Evolutionary conservation across 2,888 invertebrate species (phyloP).

Genomic region (Cheilosia impressa): DNA sequence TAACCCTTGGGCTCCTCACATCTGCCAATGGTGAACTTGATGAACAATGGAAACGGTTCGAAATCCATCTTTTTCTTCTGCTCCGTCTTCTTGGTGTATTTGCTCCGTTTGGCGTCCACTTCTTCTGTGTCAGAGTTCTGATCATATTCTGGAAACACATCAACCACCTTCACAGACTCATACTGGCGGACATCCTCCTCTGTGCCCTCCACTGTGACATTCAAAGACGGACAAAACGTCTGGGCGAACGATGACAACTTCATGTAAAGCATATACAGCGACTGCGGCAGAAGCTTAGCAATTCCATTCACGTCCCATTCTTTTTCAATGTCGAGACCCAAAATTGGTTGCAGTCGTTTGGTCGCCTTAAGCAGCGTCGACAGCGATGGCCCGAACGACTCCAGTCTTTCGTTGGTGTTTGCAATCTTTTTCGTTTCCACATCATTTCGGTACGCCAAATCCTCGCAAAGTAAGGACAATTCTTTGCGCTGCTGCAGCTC

Average conservation of each 20-base stretch:
- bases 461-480: slow-evolving; percentile 90
- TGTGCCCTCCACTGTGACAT: slow-evolving; percentile 86
- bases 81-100: slow-evolving; percentile 68
- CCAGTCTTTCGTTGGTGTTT: slow-evolving; percentile 89
- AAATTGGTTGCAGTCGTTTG: slow-evolving; percentile 94
- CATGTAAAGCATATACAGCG: slow-evolving; percentile 94
- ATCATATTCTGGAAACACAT: slow-evolving; percentile 82
- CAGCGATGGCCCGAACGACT: slow-evolving; percentile 92
- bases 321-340: slow-evolving; percentile 92
- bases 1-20: slow-evolving; percentile 68
- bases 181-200: slow-evolving; percentile 88
- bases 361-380: slow-evolving; percentile 89
- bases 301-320: slow-evolving; percentile 90
- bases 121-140: slow-evolving; percentile 89
- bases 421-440: slow-evolving; percentile 90
- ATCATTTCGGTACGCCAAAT: slow-evolving; percentile 90
- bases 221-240: slow-evolving; percentile 86
- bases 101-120: slow-evolving; percentile 78
- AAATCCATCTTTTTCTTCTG: slow-evolving; percentile 76
- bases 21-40: slow-evolving; percentile 75
- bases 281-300: slow-evolving; percentile 90
- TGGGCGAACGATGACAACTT: slow-evolving; percentile 89
- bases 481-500: slow-evolving; percentile 95
- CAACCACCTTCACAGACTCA: slow-evolving; percentile 81
- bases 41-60: slow-evolving; percentile 78